Evolutionary conservation across 2,888 invertebrate species (phyloP).

Genomic region (Eudemis profundana): DNA sequence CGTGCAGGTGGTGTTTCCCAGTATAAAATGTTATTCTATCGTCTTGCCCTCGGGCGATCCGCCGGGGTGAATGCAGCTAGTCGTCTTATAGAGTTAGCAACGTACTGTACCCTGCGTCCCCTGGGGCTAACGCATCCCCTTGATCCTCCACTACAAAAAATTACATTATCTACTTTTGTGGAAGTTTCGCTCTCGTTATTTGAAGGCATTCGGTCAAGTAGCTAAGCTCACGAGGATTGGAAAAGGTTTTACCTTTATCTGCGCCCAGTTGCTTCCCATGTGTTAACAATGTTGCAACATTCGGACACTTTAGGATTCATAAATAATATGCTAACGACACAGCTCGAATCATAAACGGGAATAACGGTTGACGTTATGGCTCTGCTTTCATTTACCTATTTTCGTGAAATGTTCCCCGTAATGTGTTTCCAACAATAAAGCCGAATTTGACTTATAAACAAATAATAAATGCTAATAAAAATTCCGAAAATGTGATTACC

Average conservation of each 20-base stretch:
- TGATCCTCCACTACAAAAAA: constrained; percentile 67
- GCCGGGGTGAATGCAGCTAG: constrained; percentile 67
- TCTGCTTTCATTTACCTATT: constrained; percentile 51
- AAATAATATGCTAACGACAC: constrained; percentile 68
- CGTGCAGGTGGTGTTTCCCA: constrained; percentile 74
- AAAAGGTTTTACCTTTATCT: constrained; percentile 34
- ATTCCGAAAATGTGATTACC: constrained; percentile 68
- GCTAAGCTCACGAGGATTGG: constrained; percentile 17
- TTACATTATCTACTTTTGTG: constrained; percentile 75
- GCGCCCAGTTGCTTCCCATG: constrained; percentile 30
- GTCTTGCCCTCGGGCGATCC: constrained; percentile 64
- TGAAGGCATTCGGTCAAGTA: constrained; percentile 34
- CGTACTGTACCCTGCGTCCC: constrained; percentile 73
- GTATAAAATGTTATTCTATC: constrained; percentile 74
- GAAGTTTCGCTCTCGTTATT: constrained; percentile 57
- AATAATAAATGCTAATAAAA: constrained; percentile 55
- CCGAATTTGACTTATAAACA: constrained; percentile 48
- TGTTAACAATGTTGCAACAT: constrained; percentile 57
- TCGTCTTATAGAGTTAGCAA: constrained; percentile 82
- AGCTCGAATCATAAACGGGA: constrained; percentile 60
- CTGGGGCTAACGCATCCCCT: constrained; percentile 69
- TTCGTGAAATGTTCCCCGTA: constrained; percentile 37
- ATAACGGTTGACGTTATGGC: constrained; percentile 55
- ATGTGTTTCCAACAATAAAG: constrained; percentile 38
- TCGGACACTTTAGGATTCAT: constrained; percentile 64